Conservation (phyloP, 1,140 invertebrate genomes). For the Aphaenogaster ashmeadi region DNA sequence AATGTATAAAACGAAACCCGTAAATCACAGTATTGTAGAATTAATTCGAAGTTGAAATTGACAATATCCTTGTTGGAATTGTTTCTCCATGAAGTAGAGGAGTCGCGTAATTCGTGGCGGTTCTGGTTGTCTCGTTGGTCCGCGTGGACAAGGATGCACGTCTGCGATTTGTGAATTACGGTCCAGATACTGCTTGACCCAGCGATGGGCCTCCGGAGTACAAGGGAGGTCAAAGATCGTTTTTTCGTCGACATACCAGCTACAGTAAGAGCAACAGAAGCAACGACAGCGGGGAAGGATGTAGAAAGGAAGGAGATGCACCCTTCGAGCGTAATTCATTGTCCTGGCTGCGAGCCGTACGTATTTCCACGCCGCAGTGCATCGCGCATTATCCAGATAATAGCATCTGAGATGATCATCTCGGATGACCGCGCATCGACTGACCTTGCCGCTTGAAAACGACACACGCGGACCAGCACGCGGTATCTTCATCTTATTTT, state of each 20-base stretch:
- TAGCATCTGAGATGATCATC: slow-evolving; percentile 81
- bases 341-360: slow-evolving; percentile 70
- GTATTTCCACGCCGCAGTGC: slow-evolving; percentile 66
- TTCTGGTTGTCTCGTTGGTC: slow-evolving; percentile 61
- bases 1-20: not conserved
- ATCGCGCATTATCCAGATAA: slow-evolving; percentile 81
- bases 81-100: slow-evolving; percentile 9
- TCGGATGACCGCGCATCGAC: slow-evolving; percentile 78
- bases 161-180: slow-evolving; percentile 75
- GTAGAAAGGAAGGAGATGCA: slow-evolving; percentile 60
- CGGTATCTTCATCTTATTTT: slow-evolving; percentile 76
- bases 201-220: slow-evolving; percentile 45
- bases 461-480: slow-evolving; percentile 59
- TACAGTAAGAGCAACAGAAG: slow-evolving; percentile 37
- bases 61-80: slow-evolving; percentile 42
- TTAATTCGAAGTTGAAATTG: slow-evolving; percentile 40
- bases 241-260: slow-evolving; percentile 60
- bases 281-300: slow-evolving; percentile 42
- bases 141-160: slow-evolving; percentile 54
- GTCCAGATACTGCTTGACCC: slow-evolving; percentile 64
- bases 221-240: slow-evolving; percentile 64
- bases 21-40: not conserved
- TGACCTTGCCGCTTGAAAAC: slow-evolving; percentile 74
- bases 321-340: slow-evolving; percentile 79
- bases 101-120: slow-evolving; percentile 61